Evolutionary conservation across 2,888 invertebrate genomes (phyloP), one percentile per base, ranked within the genome.

Genomic region (Incurvaria masculella): DNA sequence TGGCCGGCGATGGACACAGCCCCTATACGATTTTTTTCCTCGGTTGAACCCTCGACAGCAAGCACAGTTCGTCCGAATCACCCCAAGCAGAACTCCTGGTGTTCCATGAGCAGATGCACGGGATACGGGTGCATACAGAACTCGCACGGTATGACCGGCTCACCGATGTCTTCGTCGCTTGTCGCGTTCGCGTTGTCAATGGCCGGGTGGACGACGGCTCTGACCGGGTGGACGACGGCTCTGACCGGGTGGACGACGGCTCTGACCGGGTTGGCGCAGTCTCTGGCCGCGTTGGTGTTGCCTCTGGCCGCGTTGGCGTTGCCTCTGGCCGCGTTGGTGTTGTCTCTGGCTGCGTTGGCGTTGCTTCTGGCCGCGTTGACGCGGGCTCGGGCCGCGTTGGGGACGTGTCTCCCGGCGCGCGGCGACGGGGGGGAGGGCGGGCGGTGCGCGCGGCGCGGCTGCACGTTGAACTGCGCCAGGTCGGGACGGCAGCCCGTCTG

Each of bases 61-160:
- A n/a, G n/a, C n/a, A n/a, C n/a, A n/a, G n/a, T n/a, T n/a, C n/a
- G n/a, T n/a, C n/a, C n/a, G n/a, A n/a, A n/a, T n/a, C n/a, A n/a
- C n/a, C 23, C 23, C 39, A 17, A 5, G 39, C 39, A 39, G 4
- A 4, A 4, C 18, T 39, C 74, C 69, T 76, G 76, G 43, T 76
- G 76, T 27, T 72, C 72, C 39, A 52, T 65, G 52, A 75, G 66
- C 47, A 72, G 66, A 55, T 73, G 68, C n/a, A 72, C 58, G 0
- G 76, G 73, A 54, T 73, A 62, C 1, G 68, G 59, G 52, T 62
- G 53, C 0, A 64, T 56, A 54, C 76, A 76, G 64, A 75, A 75
- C 67, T 76, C 75, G 68, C 75, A 76, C 11, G 75, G 76, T 44
- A 76, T 74, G 45, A 70, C 63, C 17, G 73, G 68, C 44, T 60